These are phyloP conservation scores for Erithacus rubecula DNA, from an alignment of 2,797 vertebrate species.

Conservation along the genomic window DNA sequence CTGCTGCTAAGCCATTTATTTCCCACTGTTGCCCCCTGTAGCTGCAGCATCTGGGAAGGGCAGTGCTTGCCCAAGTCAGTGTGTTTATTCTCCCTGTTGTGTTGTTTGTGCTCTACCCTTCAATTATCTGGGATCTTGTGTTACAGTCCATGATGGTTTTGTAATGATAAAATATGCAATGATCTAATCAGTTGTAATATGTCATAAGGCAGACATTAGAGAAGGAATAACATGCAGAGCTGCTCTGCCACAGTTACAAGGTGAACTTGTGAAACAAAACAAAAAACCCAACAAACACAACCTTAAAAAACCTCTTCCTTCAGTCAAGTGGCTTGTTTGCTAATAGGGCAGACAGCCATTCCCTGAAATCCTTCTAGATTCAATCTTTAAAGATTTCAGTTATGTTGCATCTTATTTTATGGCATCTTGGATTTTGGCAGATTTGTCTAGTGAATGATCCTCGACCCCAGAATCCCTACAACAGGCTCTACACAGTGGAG, in stretches of 20 bases:
- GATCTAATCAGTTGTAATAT: background rate
- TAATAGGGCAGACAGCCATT: background rate
- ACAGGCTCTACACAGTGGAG: slow-evolving; percentile 91
- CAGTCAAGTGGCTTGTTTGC: background rate
- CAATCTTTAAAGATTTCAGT: background rate
- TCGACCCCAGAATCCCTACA: slow-evolving; percentile 89
- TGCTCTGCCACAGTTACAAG: background rate
- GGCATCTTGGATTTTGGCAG: slow-evolving; percentile 57
- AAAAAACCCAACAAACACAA: background rate
- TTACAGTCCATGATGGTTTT: background rate
- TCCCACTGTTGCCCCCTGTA: background rate
- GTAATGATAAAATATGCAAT: background rate
- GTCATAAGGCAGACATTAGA: background rate
- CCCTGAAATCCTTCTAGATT: background rate
- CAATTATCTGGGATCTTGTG: background rate
- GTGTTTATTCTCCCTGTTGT: background rate
- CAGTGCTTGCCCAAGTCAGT: background rate
- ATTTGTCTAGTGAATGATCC: slow-evolving; percentile 97
- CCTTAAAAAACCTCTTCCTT: background rate
- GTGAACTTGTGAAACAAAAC: background rate
- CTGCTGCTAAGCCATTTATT: background rate
- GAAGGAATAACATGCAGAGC: background rate
- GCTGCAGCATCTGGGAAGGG: background rate
- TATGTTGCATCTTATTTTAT: background rate
- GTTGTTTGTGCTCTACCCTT: background rate